These are phyloP conservation scores for Pao palembangensis DNA, from an alignment of 2,113 vertebrate genomes.

Conservation along the genomic window DNA sequence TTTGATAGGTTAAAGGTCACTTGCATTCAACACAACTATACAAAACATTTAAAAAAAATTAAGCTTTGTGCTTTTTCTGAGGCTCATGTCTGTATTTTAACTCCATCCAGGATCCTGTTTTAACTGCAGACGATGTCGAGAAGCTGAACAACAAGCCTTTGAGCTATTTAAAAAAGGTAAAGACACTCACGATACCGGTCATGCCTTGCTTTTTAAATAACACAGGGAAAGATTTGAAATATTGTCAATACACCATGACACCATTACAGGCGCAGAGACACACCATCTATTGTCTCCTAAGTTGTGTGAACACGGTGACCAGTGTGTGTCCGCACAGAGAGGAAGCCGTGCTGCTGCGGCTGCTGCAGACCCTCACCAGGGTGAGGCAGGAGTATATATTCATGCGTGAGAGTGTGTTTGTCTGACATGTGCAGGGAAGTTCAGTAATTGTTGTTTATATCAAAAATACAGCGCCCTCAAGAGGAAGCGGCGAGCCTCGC, in stretches of 20 bases:
- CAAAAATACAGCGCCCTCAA: constrained; percentile 46
- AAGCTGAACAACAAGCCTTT: constrained; percentile 53
- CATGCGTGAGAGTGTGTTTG: neutral
- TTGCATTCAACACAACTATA: constrained; percentile 1
- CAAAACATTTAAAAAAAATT: neutral
- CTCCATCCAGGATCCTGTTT: constrained; percentile 71
- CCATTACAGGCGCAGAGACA: constrained; percentile 67
- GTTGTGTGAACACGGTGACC: constrained; percentile 72
- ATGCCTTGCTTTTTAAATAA: neutral
- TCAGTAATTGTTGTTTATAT: neutral
- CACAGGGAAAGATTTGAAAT: neutral
- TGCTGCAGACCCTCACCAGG: constrained; percentile 72
- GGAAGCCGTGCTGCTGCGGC: constrained; percentile 66
- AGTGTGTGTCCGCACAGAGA: constrained; percentile 71
- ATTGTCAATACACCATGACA: neutral
- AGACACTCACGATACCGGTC: neutral
- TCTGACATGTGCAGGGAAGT: neutral
- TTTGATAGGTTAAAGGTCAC: constrained; percentile 76
- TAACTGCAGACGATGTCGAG: constrained; percentile 67
- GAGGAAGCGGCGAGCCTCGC: constrained; percentile 51
- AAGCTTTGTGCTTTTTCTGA: neutral
- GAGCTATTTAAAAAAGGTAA: constrained; percentile 68
- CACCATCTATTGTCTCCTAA: constrained; percentile 75
- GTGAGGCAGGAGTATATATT: constrained; percentile 40
- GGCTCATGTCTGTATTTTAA: neutral